Conservation (phyloP, 2,888 invertebrate species). For the Eristalinus sepulchralis region DNA sequence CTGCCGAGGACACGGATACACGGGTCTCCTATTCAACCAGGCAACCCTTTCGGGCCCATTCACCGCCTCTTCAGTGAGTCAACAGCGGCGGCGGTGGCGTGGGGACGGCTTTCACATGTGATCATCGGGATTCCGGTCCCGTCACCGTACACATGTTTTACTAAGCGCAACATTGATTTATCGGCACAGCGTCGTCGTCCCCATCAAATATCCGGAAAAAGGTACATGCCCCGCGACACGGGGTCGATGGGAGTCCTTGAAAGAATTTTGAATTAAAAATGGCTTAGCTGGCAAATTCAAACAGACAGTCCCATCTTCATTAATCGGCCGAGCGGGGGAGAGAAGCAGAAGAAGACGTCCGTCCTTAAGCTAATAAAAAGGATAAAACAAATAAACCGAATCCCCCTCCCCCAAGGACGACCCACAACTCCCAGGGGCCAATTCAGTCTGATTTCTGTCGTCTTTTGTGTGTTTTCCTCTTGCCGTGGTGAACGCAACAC, state of each 20-base stretch:
- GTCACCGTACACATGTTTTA: slow-evolving; percentile 35
- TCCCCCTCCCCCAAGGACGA: neutral
- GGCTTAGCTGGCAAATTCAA: neutral
- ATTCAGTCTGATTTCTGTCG: neutral
- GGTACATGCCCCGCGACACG: slow-evolving; percentile 7
- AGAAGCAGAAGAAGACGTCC: neutral
- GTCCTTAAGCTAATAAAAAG: neutral
- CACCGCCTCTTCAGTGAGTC: neutral
- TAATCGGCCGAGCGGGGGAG: neutral
- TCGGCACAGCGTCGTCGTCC: slow-evolving; percentile 2
- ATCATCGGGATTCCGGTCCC: slow-evolving; percentile 16
- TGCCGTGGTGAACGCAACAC: neutral
- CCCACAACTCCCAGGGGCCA: neutral
- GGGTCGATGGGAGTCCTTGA: neutral
- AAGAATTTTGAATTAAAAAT: slow-evolving; percentile 18
- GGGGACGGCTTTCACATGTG: neutral
- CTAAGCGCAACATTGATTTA: slow-evolving; percentile 49
- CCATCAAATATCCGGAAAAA: slow-evolving; percentile 30
- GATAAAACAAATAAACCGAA: neutral
- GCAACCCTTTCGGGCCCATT: neutral
- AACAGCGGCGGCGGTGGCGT: neutral
- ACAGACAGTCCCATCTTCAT: neutral
- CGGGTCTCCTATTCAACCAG: neutral
- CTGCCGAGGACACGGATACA: neutral
- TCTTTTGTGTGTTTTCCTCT: neutral